phyloP scores from a whole-genome alignment of 1,140 invertebrate genomes.

The Drosophila mauritiana region DNA sequence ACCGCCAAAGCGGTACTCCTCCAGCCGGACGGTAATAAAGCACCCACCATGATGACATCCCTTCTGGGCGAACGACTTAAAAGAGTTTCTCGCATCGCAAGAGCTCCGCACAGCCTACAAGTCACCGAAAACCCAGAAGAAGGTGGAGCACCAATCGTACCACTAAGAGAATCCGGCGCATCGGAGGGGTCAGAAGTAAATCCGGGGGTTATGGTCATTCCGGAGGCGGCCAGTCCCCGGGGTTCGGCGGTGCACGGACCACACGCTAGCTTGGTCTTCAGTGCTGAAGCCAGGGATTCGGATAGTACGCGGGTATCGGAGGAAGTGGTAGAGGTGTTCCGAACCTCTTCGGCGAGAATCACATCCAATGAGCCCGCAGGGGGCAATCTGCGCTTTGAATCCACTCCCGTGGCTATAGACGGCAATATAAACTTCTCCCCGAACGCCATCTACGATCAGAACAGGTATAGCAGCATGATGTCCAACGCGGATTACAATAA shows the following conservation, averaged over 20 bases:
- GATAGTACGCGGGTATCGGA: conserved; percentile 1
- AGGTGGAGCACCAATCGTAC: background rate
- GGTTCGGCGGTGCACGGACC: background rate
- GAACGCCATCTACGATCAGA: background rate
- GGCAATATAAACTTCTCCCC: background rate
- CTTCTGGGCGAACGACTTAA: background rate
- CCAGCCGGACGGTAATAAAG: background rate
- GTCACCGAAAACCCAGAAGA: background rate
- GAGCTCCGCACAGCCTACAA: background rate
- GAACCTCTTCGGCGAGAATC: background rate
- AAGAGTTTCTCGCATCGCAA: background rate
- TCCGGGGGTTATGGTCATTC: background rate
- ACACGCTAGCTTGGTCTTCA: background rate
- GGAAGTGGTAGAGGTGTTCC: background rate
- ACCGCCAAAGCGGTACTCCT: background rate
- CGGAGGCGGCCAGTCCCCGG: background rate
- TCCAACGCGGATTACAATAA: background rate
- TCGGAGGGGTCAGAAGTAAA: background rate
- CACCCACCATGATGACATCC: conserved; percentile 1
- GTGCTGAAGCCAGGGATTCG: background rate
- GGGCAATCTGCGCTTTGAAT: background rate
- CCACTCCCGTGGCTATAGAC: background rate
- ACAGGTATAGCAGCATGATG: background rate
- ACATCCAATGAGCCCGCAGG: background rate
- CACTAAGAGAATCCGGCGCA: background rate